phyloP scores from a whole-genome alignment of 37 sponge, comb jelly and placozoan genomes.

The Hexactinellida sp. region DNA sequence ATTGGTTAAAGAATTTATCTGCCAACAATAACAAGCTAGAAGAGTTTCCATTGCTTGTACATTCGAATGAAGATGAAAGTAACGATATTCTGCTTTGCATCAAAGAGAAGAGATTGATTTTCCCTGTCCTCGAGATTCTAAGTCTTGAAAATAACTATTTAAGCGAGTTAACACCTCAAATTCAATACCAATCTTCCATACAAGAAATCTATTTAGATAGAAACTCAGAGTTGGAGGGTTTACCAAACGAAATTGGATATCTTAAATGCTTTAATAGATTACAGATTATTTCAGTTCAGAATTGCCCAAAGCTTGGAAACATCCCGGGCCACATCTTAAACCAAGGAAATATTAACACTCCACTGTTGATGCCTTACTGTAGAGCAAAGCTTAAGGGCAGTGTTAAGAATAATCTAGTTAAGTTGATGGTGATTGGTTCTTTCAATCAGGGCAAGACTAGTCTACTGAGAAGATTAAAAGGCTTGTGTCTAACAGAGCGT shows the following conservation, averaged over 20 bases:
- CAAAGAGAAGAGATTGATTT: neutral
- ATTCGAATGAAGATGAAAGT: neutral
- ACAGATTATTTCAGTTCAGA: conserved; percentile 3
- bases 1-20: conserved; percentile 21
- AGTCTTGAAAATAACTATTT: neutral
- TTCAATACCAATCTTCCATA: conserved; percentile 1
- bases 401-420: conserved; percentile 42
- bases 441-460: conserved; percentile 78
- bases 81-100: neutral
- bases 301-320: conserved; percentile 35
- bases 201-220: neutral
- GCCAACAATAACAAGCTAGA: conserved; percentile 30
- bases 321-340: conserved; percentile 47
- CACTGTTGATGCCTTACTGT: conserved; percentile 48
- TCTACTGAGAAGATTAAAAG: conserved; percentile 58
- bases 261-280: conserved; percentile 25
- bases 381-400: conserved; percentile 55
- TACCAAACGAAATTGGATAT: conserved; percentile 56
- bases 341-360: neutral
- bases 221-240: conserved; percentile 30
- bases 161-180: neutral
- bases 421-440: conserved; percentile 71
- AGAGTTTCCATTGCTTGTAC: neutral
- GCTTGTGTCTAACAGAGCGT: neutral
- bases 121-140: neutral